Evolutionary conservation across 2,797 vertebrate species (phyloP), one percentile per base, ranked within the genome.

Genomic region (Dipus sagitta): DNA sequence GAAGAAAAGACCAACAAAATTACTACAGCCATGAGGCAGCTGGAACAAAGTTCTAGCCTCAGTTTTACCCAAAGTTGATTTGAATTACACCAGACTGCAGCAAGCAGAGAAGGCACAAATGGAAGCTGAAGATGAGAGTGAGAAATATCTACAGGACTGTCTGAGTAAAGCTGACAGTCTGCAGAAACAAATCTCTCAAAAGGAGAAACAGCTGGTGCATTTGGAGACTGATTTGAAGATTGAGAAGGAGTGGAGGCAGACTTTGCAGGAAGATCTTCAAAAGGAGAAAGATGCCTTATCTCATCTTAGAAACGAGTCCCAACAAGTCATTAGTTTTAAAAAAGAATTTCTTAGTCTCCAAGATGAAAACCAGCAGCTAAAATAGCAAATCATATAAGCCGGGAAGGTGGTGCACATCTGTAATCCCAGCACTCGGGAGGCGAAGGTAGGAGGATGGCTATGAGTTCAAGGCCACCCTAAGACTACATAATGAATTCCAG

Each of bases 51-150:
- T 99, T 98, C 98, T 99, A 99, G 99, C 99, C 99, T 99, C 99
- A 99, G 99, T 99, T 99, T 99, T 99, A 99, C 98, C 99, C 99
- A 98, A 98, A 98, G 99, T 99, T 98, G 98, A 98, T 99, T 99
- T 99, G 98, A 99, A 98, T 99, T 99, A 98, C 98, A 98, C 98
- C 99, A 99, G 99, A 99, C 99, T 99, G 99, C 99, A 99, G 99
- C 99, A 99, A 98, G 98, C 99, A 97, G 99, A 99, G 98, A 98
- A 98, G 98, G 99, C 99, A 96, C 99, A 99, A 95, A 98, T 96
- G 97, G 98, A 98, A 24, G 99, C 99, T 10, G 99, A 99, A 98
- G 99, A 98, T 3, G 99, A 99, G 97, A 99, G 99, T 95, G 98
- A 99, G 96, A 99, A 98, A 97, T 99, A 99, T 98, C 99, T 99